Conservation (phyloP, 2,113 vertebrate genomes). For the Odocoileus hemionus region DNA sequence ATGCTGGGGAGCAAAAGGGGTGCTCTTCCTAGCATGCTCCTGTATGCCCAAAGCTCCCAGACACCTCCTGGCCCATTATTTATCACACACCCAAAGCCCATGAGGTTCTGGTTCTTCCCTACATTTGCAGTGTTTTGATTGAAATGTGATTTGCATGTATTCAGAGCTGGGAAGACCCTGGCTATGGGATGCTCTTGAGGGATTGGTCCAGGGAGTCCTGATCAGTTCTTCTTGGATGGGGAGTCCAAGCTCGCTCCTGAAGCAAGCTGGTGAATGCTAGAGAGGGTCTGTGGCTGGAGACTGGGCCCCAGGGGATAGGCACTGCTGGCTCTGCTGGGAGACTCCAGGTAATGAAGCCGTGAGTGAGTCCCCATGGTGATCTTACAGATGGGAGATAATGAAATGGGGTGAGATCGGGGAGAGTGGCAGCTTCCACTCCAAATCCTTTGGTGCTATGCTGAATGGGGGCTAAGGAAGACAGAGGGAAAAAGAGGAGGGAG, state of each 20-base stretch:
- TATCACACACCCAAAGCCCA: not conserved
- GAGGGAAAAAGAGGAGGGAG: not conserved
- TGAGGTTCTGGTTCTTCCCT: not conserved
- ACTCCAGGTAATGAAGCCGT: conserved; percentile 13
- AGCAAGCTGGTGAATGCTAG: not conserved
- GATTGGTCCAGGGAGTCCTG: not conserved
- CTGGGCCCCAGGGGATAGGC: not conserved
- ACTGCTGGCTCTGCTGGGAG: not conserved
- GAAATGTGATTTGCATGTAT: conserved; percentile 27
- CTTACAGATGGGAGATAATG: not conserved
- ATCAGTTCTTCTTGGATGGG: not conserved
- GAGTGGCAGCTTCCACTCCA: conserved; percentile 2
- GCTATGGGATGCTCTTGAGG: not conserved
- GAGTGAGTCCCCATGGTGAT: conserved; percentile 32
- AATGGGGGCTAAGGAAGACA: conserved; percentile 18
- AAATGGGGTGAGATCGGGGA: not conserved
- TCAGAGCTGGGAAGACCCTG: not conserved
- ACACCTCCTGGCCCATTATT: not conserved
- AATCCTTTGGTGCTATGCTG: conserved; percentile 48
- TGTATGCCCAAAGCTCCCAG: not conserved
- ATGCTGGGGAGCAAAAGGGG: not conserved
- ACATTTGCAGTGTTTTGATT: not conserved
- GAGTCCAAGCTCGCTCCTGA: not conserved
- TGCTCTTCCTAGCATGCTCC: not conserved
- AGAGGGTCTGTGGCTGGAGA: not conserved